These are phyloP conservation scores for Aphrocallistes beatrix DNA, from an alignment of 37 sponge, comb jelly and placozoan genomes.

Conservation along the genomic window DNA sequence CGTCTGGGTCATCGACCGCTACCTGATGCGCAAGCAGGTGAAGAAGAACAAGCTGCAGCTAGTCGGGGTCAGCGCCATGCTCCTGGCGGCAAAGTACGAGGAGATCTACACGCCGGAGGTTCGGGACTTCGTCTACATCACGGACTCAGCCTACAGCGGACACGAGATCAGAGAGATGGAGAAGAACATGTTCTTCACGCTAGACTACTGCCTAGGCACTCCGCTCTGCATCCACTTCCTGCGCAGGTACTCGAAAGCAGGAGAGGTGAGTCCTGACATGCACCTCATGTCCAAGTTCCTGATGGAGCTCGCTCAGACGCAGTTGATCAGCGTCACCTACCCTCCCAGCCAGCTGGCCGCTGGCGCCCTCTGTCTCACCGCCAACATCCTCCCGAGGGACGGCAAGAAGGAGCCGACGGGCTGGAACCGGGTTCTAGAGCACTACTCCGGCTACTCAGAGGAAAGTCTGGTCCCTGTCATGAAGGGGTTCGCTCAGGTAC, in stretches of 20 bases:
- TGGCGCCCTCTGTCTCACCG: conserved; percentile 62
- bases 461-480: conserved; percentile 45
- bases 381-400: conserved; percentile 21
- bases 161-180: conserved; percentile 78
- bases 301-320: conserved; percentile 71
- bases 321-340: conserved; percentile 52
- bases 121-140: conserved; percentile 90
- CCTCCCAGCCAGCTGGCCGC: conserved; percentile 76
- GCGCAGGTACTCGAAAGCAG: conserved; percentile 91
- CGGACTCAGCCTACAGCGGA: conserved; percentile 77
- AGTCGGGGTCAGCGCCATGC: conserved; percentile 92
- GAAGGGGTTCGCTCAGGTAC: conserved; percentile 52
- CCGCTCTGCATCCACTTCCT: conserved; percentile 92
- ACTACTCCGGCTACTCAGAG: conserved; percentile 68
- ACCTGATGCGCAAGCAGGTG: conserved; percentile 10
- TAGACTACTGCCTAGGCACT: conserved; percentile 76
- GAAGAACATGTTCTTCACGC: conserved; percentile 46
- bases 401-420: not conserved
- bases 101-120: conserved; percentile 97
- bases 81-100: conserved; percentile 96
- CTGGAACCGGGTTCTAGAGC: conserved; percentile 47
- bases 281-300: conserved; percentile 93
- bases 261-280: conserved; percentile 76
- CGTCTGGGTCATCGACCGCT: conserved; percentile 19
- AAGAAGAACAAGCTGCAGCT: conserved; percentile 72